Conservation (phyloP, 1,140 invertebrate species). For the Heliconius himera region DNA sequence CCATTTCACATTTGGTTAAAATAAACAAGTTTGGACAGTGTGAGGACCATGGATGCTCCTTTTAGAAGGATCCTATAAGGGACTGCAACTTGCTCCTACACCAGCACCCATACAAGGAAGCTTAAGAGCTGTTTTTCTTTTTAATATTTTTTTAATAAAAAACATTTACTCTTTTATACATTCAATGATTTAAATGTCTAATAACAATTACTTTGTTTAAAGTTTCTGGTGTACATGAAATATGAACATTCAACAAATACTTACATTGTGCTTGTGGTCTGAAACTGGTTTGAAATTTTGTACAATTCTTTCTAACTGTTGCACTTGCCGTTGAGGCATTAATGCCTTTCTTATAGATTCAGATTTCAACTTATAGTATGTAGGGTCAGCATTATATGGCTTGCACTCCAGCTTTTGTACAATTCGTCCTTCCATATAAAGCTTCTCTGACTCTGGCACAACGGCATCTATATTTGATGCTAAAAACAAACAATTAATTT, state of each 20-base stretch:
- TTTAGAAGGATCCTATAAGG: too few relatives aligned
- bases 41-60: too few relatives aligned
- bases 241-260: slow-evolving; percentile 49
- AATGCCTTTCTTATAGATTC: slow-evolving; percentile 93
- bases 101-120: too few relatives aligned
- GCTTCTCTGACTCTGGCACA: slow-evolving; percentile 90
- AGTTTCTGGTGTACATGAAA: not conserved
- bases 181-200: too few relatives aligned
- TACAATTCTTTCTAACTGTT: slow-evolving; percentile 91
- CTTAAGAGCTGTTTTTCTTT: too few relatives aligned
- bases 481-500: slow-evolving; percentile 52
- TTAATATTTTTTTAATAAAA: too few relatives aligned
- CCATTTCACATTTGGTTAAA: too few relatives aligned
- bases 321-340: slow-evolving; percentile 88
- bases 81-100: too few relatives aligned
- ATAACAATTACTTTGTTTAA: not conserved
- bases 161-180: too few relatives aligned
- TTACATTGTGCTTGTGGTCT: slow-evolving; percentile 94
- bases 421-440: slow-evolving; percentile 95
- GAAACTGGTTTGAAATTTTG: slow-evolving; percentile 94
- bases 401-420: slow-evolving; percentile 96
- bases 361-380: slow-evolving; percentile 94
- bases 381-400: slow-evolving; percentile 90
- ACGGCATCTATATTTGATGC: slow-evolving; percentile 84
- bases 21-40: too few relatives aligned